Evolutionary conservation across 2,888 invertebrate genomes (phyloP), one percentile per base, ranked within the genome.

Genomic region (Alviniconcha strummeri): DNA sequence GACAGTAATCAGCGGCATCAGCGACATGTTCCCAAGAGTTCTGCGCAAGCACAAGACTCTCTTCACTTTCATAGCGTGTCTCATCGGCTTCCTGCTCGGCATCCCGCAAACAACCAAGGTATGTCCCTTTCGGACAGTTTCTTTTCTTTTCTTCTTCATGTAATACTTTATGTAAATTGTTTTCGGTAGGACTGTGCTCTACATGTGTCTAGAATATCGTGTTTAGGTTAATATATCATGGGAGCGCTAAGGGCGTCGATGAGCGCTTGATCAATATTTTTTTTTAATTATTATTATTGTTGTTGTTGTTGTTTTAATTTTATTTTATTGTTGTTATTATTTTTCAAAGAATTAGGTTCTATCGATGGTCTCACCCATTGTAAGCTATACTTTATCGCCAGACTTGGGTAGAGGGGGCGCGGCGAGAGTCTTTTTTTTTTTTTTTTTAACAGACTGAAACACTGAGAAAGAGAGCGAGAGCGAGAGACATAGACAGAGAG

Each of bases 71-170:
- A 57, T 89, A 55, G 83, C 87, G 78, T 93, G 92, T 87, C 80
- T 90, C 57, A 67, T 90, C 69, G 91, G 91, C 1, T 93, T 92
- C 84, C 85, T 92, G 0, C 85, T 91, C 8, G 93, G 92, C 15
- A 88, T 93, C 56, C 93, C 93, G 4, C 90, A 89, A 86, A 88
- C 90, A 13, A 90, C 92, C 15, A 89, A 89, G 89, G 93, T 92
- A 88, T 82, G 57, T 15, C 9, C 8, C 5, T 9, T 4, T n/a
- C 19, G 1, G 11, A 11, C 54, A 6, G 0, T 0, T 15, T 52
- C 54, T 54, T 7, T 75, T 74, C n/a, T 52, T 74, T 8, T 11
- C 15, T 15, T 74, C 36, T 74, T 11, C n/a, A 6, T 69, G 7
- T 69, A 6, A n/a, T 15, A 3, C 15, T 69, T 3, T 69, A 6